Evolutionary conservation across 1,140 invertebrate genomes (phyloP).

Genomic region (Habropoda laboriosa): DNA sequence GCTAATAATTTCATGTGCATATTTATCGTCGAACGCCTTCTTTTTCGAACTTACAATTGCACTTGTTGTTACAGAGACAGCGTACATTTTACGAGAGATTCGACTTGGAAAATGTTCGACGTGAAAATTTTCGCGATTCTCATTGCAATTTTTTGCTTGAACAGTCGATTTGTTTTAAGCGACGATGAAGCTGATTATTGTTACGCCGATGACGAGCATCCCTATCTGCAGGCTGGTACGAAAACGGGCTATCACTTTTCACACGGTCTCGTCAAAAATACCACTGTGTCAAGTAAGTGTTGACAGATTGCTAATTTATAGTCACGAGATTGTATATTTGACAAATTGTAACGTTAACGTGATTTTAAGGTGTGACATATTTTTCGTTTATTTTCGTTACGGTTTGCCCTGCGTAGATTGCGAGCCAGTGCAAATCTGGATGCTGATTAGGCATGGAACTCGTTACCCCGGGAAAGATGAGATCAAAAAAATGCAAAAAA

Average conservation of each 20-base stretch:
- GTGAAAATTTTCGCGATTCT: conserved; percentile 8
- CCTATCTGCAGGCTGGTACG: conserved; percentile 76
- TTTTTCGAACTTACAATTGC: too few relatives aligned
- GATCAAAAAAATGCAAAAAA: conserved; percentile 59
- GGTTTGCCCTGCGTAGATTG: conserved; percentile 58
- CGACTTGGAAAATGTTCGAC: not conserved
- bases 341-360: too few relatives aligned
- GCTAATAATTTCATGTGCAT: too few relatives aligned
- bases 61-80: not conserved
- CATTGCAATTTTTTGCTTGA: not conserved
- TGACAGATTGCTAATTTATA: not conserved
- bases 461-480: conserved; percentile 67
- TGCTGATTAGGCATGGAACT: conserved; percentile 76
- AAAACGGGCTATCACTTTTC: conserved; percentile 80
- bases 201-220: conserved; percentile 74
- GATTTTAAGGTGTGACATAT: too few relatives aligned
- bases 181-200: conserved; percentile 67
- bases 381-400: not conserved
- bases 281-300: conserved; percentile 74
- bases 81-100: too few relatives aligned
- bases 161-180: not conserved
- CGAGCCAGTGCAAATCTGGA: conserved; percentile 74
- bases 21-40: too few relatives aligned
- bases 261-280: conserved; percentile 66
- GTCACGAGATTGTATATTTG: too few relatives aligned